Evolutionary conservation across 2,113 vertebrate genomes (phyloP).

Genomic region (Oncorhynchus nerka): DNA sequence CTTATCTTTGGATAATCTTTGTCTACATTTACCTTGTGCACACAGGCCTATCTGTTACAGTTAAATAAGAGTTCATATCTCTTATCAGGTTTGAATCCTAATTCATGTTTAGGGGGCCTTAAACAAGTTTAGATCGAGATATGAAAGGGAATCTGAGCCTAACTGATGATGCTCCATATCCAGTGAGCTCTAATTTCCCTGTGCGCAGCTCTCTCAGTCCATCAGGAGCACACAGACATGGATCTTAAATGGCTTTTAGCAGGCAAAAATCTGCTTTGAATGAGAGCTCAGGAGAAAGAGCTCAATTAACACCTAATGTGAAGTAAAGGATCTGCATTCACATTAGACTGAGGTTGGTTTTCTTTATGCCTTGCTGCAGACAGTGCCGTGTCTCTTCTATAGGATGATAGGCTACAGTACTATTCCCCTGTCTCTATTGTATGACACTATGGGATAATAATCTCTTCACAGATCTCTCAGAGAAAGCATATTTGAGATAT

Average conservation of each 20-base stretch:
- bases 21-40: constrained; percentile 33
- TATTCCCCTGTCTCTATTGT: background rate
- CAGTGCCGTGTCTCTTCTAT: constrained; percentile 1
- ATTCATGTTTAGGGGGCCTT: constrained; percentile 38
- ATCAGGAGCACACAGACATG: constrained; percentile 31
- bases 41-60: constrained; percentile 12
- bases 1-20: background rate
- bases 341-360: constrained; percentile 18
- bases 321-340: constrained; percentile 25
- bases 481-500: constrained; percentile 60
- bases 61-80: constrained; percentile 32
- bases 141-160: background rate
- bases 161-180: constrained; percentile 32
- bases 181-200: constrained; percentile 33
- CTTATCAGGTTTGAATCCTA: constrained; percentile 42
- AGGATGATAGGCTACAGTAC: background rate
- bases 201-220: constrained; percentile 18
- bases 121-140: constrained; percentile 33
- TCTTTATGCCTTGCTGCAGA: background rate
- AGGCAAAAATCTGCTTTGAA: constrained; percentile 24
- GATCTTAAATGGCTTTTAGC: constrained; percentile 43
- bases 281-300: constrained; percentile 39
- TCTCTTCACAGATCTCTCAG: constrained; percentile 29
- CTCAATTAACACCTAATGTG: constrained; percentile 43
- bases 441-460: constrained; percentile 25